These are phyloP conservation scores for Illadopsis cleaveri DNA, from an alignment of 2,113 vertebrate genomes.

Conservation along the genomic window DNA sequence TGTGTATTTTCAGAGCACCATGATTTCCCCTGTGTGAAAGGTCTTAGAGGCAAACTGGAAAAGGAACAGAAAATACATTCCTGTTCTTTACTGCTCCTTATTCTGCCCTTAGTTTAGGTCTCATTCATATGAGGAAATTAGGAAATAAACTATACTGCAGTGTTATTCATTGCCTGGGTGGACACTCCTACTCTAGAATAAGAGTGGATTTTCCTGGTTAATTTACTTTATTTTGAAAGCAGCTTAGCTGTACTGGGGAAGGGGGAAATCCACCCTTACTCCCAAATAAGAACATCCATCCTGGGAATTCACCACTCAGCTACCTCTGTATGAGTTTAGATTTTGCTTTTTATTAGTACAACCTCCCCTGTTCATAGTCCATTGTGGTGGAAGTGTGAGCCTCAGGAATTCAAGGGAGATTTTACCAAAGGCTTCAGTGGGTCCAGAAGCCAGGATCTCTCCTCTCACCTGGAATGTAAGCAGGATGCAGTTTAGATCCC, in stretches of 20 bases:
- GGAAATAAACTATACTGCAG: neutral
- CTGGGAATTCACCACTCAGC: neutral
- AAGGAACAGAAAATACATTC: slow-evolving; percentile 7
- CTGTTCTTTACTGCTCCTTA: slow-evolving; percentile 19
- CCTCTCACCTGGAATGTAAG: neutral
- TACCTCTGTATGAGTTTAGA: rapidly evolving
- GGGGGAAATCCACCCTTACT: neutral
- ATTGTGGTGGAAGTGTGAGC: neutral
- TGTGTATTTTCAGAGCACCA: neutral
- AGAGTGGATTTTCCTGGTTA: neutral
- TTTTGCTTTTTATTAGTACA: neutral
- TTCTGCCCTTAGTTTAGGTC: neutral
- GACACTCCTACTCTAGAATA: neutral
- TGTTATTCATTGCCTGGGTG: neutral
- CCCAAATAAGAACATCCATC: neutral
- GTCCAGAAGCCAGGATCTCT: neutral
- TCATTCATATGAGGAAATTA: slow-evolving; percentile 26
- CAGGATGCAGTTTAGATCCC: neutral
- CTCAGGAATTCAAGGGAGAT: neutral
- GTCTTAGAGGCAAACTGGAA: slow-evolving; percentile 32
- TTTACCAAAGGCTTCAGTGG: neutral
- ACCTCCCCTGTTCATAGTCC: neutral
- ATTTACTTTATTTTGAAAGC: slow-evolving; percentile 26
- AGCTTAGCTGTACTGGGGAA: neutral
- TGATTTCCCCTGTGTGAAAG: slow-evolving; percentile 7